Conservation (phyloP, 2,113 vertebrate genomes). For the Eonycteris spelaea region DNA sequence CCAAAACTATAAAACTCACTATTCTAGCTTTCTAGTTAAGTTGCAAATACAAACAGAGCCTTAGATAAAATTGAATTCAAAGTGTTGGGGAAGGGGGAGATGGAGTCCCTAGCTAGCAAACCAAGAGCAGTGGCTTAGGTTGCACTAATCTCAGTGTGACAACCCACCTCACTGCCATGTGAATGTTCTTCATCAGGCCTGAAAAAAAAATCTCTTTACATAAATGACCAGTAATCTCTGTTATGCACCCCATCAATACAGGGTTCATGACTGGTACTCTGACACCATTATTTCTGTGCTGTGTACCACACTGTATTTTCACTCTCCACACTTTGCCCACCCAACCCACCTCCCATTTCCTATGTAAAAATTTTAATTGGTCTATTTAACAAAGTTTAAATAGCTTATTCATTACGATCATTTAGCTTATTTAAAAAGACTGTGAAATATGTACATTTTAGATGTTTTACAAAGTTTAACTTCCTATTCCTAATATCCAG, state of each 20-base stretch:
- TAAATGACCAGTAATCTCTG: neutral
- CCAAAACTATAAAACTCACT: neutral
- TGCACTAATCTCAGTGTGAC: neutral
- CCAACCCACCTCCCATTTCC: neutral
- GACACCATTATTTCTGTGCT: neutral
- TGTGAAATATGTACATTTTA: neutral
- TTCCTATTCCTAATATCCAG: neutral
- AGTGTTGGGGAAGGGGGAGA: rapidly evolving
- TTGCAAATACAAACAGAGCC: neutral
- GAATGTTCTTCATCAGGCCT: neutral
- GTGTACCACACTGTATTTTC: neutral
- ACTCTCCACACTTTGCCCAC: neutral
- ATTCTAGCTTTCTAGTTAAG: neutral
- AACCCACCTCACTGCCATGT: neutral
- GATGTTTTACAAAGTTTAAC: neutral
- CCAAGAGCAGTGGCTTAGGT: neutral
- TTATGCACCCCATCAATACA: neutral
- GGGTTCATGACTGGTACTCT: neutral
- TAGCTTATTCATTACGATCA: neutral
- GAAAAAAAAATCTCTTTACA: neutral
- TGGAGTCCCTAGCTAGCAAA: neutral
- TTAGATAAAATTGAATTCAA: neutral
- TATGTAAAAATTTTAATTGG: neutral
- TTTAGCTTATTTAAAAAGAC: neutral
- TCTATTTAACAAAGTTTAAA: neutral